phyloP scores from a whole-genome alignment of 2,113 vertebrate genomes.

The Pogona vitticeps region DNA sequence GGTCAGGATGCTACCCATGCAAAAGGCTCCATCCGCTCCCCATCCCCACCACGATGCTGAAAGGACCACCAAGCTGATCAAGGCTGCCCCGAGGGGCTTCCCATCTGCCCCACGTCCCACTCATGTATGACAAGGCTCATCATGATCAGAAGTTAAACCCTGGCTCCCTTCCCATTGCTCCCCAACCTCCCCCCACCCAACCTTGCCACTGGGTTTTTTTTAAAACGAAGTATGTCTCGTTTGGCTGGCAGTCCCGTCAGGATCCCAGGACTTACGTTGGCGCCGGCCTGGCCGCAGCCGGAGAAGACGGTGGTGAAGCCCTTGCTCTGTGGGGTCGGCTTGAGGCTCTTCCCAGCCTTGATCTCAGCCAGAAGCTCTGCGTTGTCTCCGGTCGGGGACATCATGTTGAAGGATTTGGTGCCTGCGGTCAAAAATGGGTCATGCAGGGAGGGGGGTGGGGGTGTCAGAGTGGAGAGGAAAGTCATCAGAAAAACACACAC shows the following conservation, averaged over 20 bases:
- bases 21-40: not conserved
- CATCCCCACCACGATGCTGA: no score
- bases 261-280: constrained; percentile 75
- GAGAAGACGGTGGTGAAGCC: constrained; percentile 93
- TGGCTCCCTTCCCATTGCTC: not conserved
- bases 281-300: constrained; percentile 80
- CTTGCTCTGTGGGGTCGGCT: constrained; percentile 95
- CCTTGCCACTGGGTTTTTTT: not conserved
- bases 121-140: no score
- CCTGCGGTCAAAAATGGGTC: constrained; percentile 74
- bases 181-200: not conserved
- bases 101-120: not conserved
- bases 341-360: constrained; percentile 95
- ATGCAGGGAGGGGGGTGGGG: no score
- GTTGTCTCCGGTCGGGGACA: constrained; percentile 97
- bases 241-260: not conserved
- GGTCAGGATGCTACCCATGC: no score
- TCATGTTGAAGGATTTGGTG: constrained; percentile 99
- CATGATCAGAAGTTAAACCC: not conserved
- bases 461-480: not conserved
- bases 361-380: constrained; percentile 97
- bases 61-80: no score
- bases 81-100: no score
- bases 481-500: not conserved
- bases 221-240: not conserved